These are phyloP conservation scores for Dione juno DNA, from an alignment of 2,888 invertebrate species.

Conservation along the genomic window DNA sequence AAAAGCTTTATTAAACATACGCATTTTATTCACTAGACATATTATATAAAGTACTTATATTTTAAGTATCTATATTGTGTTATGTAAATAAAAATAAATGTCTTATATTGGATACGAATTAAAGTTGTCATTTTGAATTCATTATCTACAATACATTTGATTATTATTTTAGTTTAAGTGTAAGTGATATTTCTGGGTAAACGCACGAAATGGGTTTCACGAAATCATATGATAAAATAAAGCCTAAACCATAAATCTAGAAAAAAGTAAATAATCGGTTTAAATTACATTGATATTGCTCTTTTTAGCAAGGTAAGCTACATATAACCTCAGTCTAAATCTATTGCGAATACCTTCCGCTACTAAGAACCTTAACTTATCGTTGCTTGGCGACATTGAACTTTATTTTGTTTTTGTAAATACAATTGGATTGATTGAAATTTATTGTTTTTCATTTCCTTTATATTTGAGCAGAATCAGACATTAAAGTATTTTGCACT, in stretches of 20 bases:
- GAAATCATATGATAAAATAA: too few species aligned
- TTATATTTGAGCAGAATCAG: neutral
- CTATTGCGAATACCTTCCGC: conserved; percentile 28
- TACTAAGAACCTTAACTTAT: conserved; percentile 23
- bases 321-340: conserved; percentile 32
- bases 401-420: conserved; percentile 13
- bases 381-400: conserved; percentile 15
- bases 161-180: too few species aligned
- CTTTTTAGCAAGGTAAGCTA: conserved; percentile 33
- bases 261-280: conserved; percentile 20
- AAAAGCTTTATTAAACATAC: too few species aligned
- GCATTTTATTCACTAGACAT: too few species aligned
- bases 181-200: too few species aligned
- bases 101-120: too few species aligned
- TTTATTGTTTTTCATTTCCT: neutral
- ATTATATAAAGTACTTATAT: too few species aligned
- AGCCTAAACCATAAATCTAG: neutral
- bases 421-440: neutral
- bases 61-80: too few species aligned
- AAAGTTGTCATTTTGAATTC: too few species aligned
- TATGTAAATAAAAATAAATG: too few species aligned
- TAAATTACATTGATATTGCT: conserved; percentile 12
- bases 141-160: too few species aligned
- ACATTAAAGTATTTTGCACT: neutral
- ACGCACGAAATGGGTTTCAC: too few species aligned